These are phyloP conservation scores for Diplodus puntazzo DNA, from an alignment of 2,797 vertebrate genomes.

Conservation along the genomic window DNA sequence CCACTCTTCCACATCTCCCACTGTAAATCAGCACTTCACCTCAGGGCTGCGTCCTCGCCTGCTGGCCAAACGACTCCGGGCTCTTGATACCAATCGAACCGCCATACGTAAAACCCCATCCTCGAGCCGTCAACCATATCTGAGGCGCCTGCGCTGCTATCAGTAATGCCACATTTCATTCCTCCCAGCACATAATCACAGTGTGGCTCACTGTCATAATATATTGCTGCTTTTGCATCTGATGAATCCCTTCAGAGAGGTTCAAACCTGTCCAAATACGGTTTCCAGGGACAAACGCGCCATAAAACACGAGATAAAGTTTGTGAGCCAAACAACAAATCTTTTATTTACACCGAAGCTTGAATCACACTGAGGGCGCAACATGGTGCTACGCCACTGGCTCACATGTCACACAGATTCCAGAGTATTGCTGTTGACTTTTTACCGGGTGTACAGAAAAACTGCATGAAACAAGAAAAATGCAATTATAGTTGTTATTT, in stretches of 20 bases:
- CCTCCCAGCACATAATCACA: constrained; percentile 58
- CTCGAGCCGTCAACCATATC: constrained; percentile 58
- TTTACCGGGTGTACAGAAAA: constrained; percentile 32
- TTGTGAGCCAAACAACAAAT: constrained; percentile 68
- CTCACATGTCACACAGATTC: constrained; percentile 41
- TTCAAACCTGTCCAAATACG: constrained; percentile 35
- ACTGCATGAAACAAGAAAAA: constrained; percentile 43
- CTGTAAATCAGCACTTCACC: constrained; percentile 44
- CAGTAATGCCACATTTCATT: constrained; percentile 70
- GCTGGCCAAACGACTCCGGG: constrained; percentile 47
- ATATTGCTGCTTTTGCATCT: constrained; percentile 36
- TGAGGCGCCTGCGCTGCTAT: constrained; percentile 53
- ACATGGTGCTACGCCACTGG: constrained; percentile 34
- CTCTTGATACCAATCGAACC: constrained; percentile 55
- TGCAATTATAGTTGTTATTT: constrained; percentile 19
- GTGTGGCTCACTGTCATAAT: constrained; percentile 40
- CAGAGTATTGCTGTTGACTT: constrained; percentile 40
- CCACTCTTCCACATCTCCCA: constrained; percentile 13
- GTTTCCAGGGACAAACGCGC: constrained; percentile 31
- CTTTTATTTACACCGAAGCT: constrained; percentile 80
- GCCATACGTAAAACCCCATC: constrained; percentile 51
- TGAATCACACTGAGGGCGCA: constrained; percentile 54
- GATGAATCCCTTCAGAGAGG: constrained; percentile 34
- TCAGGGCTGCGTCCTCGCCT: constrained; percentile 38
- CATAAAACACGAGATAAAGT: constrained; percentile 34